Conservation (phyloP, 2,888 invertebrate genomes). For the Xestia sexstrigata region DNA sequence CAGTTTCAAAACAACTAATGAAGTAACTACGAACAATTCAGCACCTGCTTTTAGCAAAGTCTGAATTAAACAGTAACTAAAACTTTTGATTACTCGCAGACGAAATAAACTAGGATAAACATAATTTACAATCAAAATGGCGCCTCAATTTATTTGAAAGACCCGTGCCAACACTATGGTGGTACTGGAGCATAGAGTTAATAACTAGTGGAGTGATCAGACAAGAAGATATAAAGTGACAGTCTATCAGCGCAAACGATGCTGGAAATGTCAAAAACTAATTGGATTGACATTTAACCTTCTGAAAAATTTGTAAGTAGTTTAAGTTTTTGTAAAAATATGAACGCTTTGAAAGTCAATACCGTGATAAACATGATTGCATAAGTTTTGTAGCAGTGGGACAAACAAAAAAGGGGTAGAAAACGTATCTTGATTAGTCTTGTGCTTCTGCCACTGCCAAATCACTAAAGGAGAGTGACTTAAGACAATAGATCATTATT, state of each 20-base stretch:
- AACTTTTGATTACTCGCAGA: conserved; percentile 46
- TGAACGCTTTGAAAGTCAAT: background rate
- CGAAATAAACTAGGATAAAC: conserved; percentile 17
- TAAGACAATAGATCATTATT: too few species aligned
- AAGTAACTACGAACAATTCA: conserved; percentile 24
- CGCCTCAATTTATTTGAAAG: conserved; percentile 19
- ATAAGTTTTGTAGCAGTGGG: background rate
- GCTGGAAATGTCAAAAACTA: background rate
- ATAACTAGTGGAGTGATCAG: conserved; percentile 2
- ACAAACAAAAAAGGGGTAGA: background rate
- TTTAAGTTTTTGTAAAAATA: background rate
- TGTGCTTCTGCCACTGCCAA: background rate
- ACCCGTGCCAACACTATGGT: conserved; percentile 23
- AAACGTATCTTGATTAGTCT: background rate
- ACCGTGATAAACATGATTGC: background rate
- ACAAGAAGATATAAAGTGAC: background rate
- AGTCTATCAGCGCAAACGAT: background rate
- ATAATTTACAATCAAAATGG: conserved; percentile 39
- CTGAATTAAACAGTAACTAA: conserved; percentile 43
- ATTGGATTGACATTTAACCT: background rate
- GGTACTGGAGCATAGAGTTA: conserved; percentile 12
- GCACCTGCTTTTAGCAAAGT: conserved; percentile 42
- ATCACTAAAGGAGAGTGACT: background rate
- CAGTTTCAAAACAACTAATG: conserved; percentile 29
- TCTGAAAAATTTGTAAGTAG: background rate